phyloP scores from a whole-genome alignment of 1,140 invertebrate species.

The Papilio glaucus region DNA sequence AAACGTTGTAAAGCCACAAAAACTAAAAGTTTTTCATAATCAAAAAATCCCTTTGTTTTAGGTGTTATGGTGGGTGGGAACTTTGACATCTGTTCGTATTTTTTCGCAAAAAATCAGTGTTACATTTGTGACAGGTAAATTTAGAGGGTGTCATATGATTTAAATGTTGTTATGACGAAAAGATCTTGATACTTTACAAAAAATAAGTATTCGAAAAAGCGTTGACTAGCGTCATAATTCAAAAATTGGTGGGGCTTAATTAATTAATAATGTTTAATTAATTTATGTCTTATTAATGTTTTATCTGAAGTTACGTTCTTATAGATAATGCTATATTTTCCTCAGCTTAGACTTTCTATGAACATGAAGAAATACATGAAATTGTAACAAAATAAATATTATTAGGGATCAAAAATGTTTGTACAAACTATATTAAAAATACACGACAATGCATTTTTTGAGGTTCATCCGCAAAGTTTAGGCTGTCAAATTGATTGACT shows the following conservation, averaged over 20 bases:
- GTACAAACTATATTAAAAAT: slow-evolving; percentile 27
- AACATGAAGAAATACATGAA: not conserved
- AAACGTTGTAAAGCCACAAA: not conserved
- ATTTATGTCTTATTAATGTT: too few species aligned
- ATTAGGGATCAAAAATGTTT: slow-evolving; percentile 42
- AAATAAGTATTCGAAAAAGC: not conserved
- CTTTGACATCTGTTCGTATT: slow-evolving; percentile 57
- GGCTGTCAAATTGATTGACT: slow-evolving; percentile 42
- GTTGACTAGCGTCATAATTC: not conserved
- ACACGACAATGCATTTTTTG: slow-evolving; percentile 20
- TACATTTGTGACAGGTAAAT: slow-evolving; percentile 62
- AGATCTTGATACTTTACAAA: slow-evolving; percentile 27
- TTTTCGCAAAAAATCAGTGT: slow-evolving; percentile 56
- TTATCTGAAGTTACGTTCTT: too few species aligned
- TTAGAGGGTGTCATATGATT: slow-evolving; percentile 57
- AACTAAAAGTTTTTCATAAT: not conserved
- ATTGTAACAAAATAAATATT: not conserved
- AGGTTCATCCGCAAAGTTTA: slow-evolving; percentile 19
- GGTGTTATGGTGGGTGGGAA: slow-evolving; percentile 53
- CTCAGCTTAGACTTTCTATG: too few species aligned
- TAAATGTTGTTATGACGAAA: slow-evolving; percentile 17
- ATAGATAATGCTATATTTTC: too few species aligned
- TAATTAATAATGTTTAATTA: too few species aligned
- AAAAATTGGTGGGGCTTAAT: not conserved
- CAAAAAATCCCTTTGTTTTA: slow-evolving; percentile 32